Conservation (phyloP, 2,797 vertebrate species). For the Neosalanx taihuensis region DNA sequence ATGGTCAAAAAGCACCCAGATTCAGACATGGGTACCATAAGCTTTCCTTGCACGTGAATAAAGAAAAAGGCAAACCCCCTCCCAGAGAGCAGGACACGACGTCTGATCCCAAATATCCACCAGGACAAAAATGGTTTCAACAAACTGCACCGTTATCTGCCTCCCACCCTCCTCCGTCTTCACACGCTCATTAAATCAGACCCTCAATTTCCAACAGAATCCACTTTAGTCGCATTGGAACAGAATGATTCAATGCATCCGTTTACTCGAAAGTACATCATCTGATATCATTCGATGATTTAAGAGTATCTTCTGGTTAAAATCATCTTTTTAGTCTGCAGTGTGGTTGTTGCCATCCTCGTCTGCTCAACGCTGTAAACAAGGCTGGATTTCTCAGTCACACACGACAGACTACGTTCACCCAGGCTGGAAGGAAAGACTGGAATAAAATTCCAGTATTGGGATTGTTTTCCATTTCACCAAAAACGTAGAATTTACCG, state of each 20-base stretch:
- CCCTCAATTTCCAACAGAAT: slow-evolving; percentile 21
- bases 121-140: slow-evolving; percentile 50
- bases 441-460: slow-evolving; percentile 55
- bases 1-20: background rate
- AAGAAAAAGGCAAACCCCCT: slow-evolving; percentile 39
- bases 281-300: slow-evolving; percentile 26
- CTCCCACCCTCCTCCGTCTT: slow-evolving; percentile 24
- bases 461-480: slow-evolving; percentile 63
- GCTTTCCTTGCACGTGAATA: background rate
- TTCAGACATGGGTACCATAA: background rate
- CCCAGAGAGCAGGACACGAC: slow-evolving; percentile 40
- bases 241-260: background rate
- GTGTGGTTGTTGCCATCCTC: slow-evolving; percentile 51
- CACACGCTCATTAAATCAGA: slow-evolving; percentile 54
- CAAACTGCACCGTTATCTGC: slow-evolving; percentile 47
- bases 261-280: background rate
- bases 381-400: slow-evolving; percentile 61
- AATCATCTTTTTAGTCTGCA: slow-evolving; percentile 47
- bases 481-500: slow-evolving; percentile 16
- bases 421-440: slow-evolving; percentile 51
- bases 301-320: slow-evolving; percentile 30
- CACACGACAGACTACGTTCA: slow-evolving; percentile 53
- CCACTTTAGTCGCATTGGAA: slow-evolving; percentile 18
- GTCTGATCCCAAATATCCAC: slow-evolving; percentile 67
- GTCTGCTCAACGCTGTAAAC: slow-evolving; percentile 71